Percentiles rank a stretch among this genome's conserved stretches.
Evolutionary conservation across 2,797 vertebrate genomes (phyloP).

Genomic region (Catamblyrhynchus diadema): DNA sequence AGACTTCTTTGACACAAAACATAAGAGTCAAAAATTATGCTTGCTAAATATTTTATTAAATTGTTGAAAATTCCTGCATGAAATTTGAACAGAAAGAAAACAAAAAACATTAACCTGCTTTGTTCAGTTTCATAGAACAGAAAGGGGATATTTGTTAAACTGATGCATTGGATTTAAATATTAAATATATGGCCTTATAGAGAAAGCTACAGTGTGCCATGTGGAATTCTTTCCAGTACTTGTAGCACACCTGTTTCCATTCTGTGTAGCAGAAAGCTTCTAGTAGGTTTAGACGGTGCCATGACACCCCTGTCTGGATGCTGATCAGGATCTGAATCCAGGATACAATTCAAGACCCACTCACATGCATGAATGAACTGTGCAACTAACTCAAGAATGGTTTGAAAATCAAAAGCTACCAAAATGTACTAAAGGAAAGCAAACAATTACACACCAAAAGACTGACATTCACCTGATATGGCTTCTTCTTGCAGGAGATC

Average conservation of each 20-base stretch:
- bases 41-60: neutral
- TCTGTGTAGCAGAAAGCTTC: neutral
- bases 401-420: neutral
- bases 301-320: neutral
- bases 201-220: neutral
- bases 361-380: accelerated
- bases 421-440: neutral
- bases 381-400: neutral
- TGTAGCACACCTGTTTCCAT: neutral
- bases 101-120: neutral
- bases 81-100: neutral
- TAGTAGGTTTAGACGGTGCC: neutral
- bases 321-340: neutral
- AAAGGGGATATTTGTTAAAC: neutral
- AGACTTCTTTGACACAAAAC: neutral
- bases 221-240: neutral
- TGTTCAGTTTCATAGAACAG: neutral
- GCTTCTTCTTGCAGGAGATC: slow-evolving; percentile 98
- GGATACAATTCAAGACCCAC: neutral
- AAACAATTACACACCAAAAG: neutral
- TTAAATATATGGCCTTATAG: neutral
- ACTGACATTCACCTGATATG: slow-evolving; percentile 88
- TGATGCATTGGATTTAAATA: neutral
- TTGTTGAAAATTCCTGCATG: neutral
- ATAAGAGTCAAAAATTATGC: neutral